A percentile compares a stretch with the other conserved stretches of the same genome.
phyloP scores from a whole-genome alignment of 64 coral and sea anemone species.

The Pocillopora damicornis region DNA sequence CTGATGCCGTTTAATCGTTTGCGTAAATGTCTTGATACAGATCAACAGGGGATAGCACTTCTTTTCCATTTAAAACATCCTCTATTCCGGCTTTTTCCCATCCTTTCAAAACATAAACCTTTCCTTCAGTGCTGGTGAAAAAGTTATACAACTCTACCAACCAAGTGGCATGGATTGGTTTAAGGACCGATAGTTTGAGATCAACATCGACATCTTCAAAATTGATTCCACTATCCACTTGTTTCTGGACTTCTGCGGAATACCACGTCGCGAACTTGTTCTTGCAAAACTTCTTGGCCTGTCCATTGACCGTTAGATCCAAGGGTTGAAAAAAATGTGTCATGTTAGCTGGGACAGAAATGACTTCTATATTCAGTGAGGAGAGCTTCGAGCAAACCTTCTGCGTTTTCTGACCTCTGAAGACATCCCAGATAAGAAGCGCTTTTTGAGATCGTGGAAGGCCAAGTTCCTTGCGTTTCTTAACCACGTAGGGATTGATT shows the following conservation, averaged over 20 bases:
- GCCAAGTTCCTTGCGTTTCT: constrained; percentile 59
- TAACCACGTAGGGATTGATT: constrained; percentile 68
- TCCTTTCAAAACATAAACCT: constrained; percentile 55
- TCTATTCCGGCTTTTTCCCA: constrained; percentile 40
- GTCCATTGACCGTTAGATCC: not conserved
- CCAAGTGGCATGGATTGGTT: constrained; percentile 65
- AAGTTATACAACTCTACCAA: constrained; percentile 62
- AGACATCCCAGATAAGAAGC: constrained; percentile 56
- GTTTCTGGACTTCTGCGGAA: constrained; percentile 62
- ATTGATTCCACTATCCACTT: constrained; percentile 60
- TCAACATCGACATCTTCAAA: constrained; percentile 67
- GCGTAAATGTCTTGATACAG: constrained; percentile 59
- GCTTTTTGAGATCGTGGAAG: constrained; percentile 65
- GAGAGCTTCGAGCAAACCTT: too few species aligned
- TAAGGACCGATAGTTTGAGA: constrained; percentile 63
- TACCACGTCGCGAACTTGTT: constrained; percentile 67
- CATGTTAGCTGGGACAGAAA: too few species aligned
- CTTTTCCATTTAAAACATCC: constrained; percentile 22
- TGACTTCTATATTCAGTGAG: too few species aligned
- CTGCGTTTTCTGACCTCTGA: too few species aligned
- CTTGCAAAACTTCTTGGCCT: constrained; percentile 74
- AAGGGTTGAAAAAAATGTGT: too few species aligned
- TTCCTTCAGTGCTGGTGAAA: constrained; percentile 60
- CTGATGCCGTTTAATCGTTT: too few species aligned
- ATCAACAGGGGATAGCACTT: constrained; percentile 59